Evolutionary conservation across 92 coral and sea anemone genomes (phyloP).

Genomic region (Siderastrea siderea): DNA sequence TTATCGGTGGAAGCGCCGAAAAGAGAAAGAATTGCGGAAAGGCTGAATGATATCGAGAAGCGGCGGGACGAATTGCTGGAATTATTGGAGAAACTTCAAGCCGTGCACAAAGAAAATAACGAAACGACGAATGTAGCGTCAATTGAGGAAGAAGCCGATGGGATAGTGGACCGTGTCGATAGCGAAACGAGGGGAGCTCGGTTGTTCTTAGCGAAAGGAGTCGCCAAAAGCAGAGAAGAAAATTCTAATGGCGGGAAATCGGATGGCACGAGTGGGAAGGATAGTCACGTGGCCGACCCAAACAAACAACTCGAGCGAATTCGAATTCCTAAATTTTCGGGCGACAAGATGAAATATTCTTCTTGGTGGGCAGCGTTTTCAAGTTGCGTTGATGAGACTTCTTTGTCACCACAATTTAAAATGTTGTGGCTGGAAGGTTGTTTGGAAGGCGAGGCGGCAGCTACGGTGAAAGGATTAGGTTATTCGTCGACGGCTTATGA

Average conservation of each 20-base stretch:
- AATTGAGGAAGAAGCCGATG: conserved; percentile 8
- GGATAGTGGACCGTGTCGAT: too few relatives aligned
- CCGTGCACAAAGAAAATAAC: conserved; percentile 12
- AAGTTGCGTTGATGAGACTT: neutral
- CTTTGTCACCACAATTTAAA: too few relatives aligned
- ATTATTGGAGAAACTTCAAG: neutral
- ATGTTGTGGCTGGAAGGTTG: too few relatives aligned
- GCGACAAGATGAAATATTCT: conserved; percentile 23
- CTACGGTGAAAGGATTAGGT: too few relatives aligned
- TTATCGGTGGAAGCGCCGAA: conserved; percentile 12
- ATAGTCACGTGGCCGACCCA: conserved; percentile 4
- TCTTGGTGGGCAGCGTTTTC: conserved; percentile 20
- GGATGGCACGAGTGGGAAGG: too few relatives aligned
- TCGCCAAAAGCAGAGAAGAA: neutral
- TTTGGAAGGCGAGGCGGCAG: too few relatives aligned
- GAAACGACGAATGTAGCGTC: conserved; percentile 1
- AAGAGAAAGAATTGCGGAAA: neutral
- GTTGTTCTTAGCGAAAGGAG: too few relatives aligned
- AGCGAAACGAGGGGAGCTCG: too few relatives aligned
- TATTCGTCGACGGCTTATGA: too few relatives aligned
- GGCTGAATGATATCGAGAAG: conserved; percentile 14
- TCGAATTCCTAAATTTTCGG: conserved; percentile 22
- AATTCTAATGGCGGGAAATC: neutral
- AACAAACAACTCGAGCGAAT: conserved; percentile 16
- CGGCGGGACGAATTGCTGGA: conserved; percentile 23